Base-by-base conservation (phyloP, 1,140 invertebrate species). In the Holcopasites calliopsidis region DNA sequence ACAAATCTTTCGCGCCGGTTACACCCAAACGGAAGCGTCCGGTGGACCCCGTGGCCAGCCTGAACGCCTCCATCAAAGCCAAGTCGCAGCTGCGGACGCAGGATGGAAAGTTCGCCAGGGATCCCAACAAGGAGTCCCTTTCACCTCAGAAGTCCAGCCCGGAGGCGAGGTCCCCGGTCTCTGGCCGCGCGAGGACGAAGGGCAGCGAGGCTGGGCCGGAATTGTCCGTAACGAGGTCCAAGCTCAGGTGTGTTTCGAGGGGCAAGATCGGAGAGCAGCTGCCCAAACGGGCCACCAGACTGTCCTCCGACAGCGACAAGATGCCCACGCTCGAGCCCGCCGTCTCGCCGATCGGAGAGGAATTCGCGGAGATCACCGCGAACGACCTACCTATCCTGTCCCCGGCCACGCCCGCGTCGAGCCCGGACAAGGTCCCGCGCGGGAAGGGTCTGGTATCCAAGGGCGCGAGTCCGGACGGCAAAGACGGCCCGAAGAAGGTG, bases 71-170 rank as follows among this genome's bases (percentile, higher is more conserved):
- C 7, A 65, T 89, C 3, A 91, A 90, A 35, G 87, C 85, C 0
- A 85, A 83, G 52, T 72, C 72, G 0, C 90, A 92, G 40, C 64
- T 89, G 0, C 76, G 91, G 13, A 85, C 84, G 0, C 85, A 88
- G 33, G 90, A 92, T 35, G 89, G 89, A 0, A 91, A 91, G 26
- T 91, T 91, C 26, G 84, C 85, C 3, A 79, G 85, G 10, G 86
- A 86, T 68, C 78, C 79, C 0, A 84, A 86, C 11, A 85, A 88
- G 28, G 57, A 58, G 8, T 44, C 26, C 28, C 10, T 7, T 16
- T 64, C 50, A 7, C 8, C 47, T 0, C 7, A 55, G 13, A 83
- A 83, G 40, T 49, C 11, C n/a, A n/a, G n/a, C 0, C 57, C 47
- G 0, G 81, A 83, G 7, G 7, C 8, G 1, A 75, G 44, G 38